Base-by-base conservation (phyloP, 2,888 invertebrate species). In the Uropetala carovei region DNA sequence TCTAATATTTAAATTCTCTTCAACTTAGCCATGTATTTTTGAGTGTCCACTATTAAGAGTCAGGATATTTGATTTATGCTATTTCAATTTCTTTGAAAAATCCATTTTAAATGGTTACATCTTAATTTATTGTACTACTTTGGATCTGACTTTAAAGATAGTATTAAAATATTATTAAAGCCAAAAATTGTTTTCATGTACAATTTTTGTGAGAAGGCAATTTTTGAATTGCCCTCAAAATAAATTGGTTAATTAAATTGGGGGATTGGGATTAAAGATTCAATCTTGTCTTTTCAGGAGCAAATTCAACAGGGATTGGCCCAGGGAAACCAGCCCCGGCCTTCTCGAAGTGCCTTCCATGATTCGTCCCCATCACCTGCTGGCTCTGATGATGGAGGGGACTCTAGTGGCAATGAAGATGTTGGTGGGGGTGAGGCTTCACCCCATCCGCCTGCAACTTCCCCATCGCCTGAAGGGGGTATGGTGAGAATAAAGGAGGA, bases 351-450 rank as follows among this genome's bases (percentile, higher is more conserved):
- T 27, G 60, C 89, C 64, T 89, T 89, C 11, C 89, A 89, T 2
- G 89, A 89, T 64, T 89, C 89, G 13, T 89, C 89, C 30, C 89
- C 86, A 10, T 89, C 86, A 1, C 89, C 89, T 43, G 89, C 30
- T n/a, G 89, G 89, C 43, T 89, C 89, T 60, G 89, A 89, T 22
- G 89, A 89, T 56, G 89, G 43, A 43, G 89, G 64, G 22, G 89
- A 89, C 3, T 89, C 89, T 18, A 89, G 89, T 68, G 89, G 89
- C 43, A 64, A 64, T n/a, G 89, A 89, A 43, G 89, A 75, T 13
- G 75, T 0, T 89, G 89, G 89, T 64, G 64, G 64, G n/a, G 64
- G 64, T 60, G 89, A 89, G 30, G 59, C 30, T 9, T 27, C 59
- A 59, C 64, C 58, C 60, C 58, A 60, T 68, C 89, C 86, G 22